phyloP scores from a whole-genome alignment of 2,888 invertebrate species.

The Oligia fasciuncula region DNA sequence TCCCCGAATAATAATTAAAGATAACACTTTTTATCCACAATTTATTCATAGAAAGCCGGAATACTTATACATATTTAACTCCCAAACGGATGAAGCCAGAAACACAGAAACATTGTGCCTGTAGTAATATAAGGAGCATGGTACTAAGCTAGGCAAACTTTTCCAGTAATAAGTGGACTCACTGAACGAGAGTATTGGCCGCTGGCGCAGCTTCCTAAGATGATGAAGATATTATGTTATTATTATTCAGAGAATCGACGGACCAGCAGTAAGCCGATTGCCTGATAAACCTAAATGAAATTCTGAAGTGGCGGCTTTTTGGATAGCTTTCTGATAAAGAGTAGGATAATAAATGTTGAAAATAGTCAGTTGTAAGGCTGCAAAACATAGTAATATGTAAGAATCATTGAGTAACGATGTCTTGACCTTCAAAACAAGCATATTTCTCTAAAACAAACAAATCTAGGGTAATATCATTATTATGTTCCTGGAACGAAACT shows the following conservation, averaged over 20 bases:
- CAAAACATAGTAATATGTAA: background rate
- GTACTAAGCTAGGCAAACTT: conserved; percentile 26
- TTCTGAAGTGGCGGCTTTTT: conserved; percentile 39
- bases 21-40: conserved; percentile 4
- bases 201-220: conserved; percentile 32
- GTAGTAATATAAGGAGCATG: conserved; percentile 11
- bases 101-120: background rate
- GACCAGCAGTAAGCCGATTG: conserved; percentile 58
- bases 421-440: background rate
- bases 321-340: conserved; percentile 16
- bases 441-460: conserved; percentile 17
- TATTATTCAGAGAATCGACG: conserved; percentile 54
- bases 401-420: background rate
- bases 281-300: conserved; percentile 54
- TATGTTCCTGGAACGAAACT: conserved; percentile 27
- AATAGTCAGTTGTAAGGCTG: background rate
- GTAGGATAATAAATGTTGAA: background rate
- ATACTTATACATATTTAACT: conserved; percentile 15
- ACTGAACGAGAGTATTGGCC: conserved; percentile 32
- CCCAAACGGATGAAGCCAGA: conserved; percentile 5
- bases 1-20: background rate
- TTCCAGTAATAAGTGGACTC: conserved; percentile 33
- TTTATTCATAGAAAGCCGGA: background rate
- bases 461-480: conserved; percentile 32
- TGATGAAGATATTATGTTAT: conserved; percentile 51